phyloP scores from a whole-genome alignment of 2,888 invertebrate species.

The Drosophila paucipuncta region DNA sequence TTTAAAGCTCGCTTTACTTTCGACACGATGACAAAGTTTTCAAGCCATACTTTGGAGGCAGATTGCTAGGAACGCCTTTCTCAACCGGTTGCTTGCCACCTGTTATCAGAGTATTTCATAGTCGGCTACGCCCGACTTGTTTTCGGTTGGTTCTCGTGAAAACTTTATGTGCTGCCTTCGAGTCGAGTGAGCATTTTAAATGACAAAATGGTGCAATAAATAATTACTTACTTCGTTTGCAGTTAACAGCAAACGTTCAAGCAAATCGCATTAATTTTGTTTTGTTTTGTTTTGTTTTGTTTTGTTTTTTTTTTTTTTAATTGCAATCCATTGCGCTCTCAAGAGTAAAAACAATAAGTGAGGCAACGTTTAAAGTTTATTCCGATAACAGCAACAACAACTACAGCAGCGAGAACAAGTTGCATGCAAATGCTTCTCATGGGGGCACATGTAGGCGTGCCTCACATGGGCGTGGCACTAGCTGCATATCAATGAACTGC shows the following conservation, averaged over 20 bases:
- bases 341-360: slow-evolving; percentile 19
- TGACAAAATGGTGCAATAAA: slow-evolving; percentile 3
- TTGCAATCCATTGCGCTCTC: slow-evolving; percentile 40
- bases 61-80: background rate
- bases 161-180: background rate
- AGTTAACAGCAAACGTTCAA: slow-evolving; percentile 21
- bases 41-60: background rate
- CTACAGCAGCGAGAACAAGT: background rate
- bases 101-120: background rate
- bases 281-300: slow-evolving; percentile 23
- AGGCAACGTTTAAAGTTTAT: slow-evolving; percentile 17
- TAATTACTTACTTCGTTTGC: slow-evolving; percentile 1
- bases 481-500: slow-evolving; percentile 71
- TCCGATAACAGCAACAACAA: slow-evolving; percentile 14
- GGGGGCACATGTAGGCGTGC: slow-evolving; percentile 25
- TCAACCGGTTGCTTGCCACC: background rate
- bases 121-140: background rate
- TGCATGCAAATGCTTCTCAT: slow-evolving; percentile 34
- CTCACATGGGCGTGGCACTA: slow-evolving; percentile 56
- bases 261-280: slow-evolving; percentile 55
- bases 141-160: background rate
- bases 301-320: slow-evolving; percentile 26
- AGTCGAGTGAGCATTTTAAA: background rate
- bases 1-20: background rate
- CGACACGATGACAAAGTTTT: no score